Conservation (phyloP, 2,113 vertebrate species). For the Tapirus terrestris region DNA sequence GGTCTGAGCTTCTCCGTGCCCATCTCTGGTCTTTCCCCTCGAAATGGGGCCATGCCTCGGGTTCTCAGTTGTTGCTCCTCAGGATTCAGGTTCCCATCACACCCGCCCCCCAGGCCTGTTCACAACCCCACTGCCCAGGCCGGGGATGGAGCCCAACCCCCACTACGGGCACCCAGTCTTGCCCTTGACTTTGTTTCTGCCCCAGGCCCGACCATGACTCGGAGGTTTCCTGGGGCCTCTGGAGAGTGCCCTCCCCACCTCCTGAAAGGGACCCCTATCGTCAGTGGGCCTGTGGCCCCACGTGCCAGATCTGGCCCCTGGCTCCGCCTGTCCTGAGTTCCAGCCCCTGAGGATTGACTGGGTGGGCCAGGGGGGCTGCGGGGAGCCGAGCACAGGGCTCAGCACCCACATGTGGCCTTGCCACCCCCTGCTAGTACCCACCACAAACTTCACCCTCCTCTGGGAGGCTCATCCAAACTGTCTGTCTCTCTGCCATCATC, state of each 20-base stretch:
- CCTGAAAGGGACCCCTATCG: background rate
- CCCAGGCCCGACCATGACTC: fast-evolving
- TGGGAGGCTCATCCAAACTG: background rate
- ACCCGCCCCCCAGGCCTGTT: fast-evolving
- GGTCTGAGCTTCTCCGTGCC: background rate
- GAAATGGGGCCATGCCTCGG: background rate
- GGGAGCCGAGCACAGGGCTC: background rate
- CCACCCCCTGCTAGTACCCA: fast-evolving
- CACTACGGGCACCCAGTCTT: no score
- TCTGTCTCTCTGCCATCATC: background rate
- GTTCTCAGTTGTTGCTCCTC: background rate
- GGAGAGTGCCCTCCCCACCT: fast-evolving
- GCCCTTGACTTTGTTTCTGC: background rate
- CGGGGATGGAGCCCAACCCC: fast-evolving
- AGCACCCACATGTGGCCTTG: fast-evolving
- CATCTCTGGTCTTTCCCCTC: background rate
- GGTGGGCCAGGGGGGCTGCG: fast-evolving
- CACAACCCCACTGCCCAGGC: no score
- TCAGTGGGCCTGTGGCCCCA: background rate
- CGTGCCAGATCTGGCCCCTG: fast-evolving
- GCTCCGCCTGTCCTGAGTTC: fast-evolving
- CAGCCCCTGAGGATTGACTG: background rate
- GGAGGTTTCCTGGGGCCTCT: background rate
- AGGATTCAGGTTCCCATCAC: background rate
- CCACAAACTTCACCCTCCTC: background rate